Base-by-base conservation (phyloP, 2,888 invertebrate genomes). In the Alloplasta piceator region DNA sequence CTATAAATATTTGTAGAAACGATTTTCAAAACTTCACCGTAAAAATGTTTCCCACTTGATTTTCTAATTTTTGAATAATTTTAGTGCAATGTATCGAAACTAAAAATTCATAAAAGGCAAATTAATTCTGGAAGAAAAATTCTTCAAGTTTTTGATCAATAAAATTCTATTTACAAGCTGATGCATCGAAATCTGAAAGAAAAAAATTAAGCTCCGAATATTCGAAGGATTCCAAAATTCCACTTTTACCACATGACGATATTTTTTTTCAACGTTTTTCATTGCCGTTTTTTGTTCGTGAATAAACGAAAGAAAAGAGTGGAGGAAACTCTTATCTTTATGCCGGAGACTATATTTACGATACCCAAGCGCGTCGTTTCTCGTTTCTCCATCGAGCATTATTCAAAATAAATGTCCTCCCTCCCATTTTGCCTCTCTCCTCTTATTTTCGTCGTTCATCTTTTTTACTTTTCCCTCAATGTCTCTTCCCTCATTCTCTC, bases 391-490 rank as follows among this genome's bases (percentile, higher is more conserved):
- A 46, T 43, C 50, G 36, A 73, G 56, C 68, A 79, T 79, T 79
- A 79, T 79, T 79, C 78, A 79, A 79, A 78, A 74, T 79, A 74
- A 79, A 74, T 74, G 78, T 79, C 68, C 56, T 43, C 41, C 41
- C 6, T 60, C 14, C 43, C 41, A 39, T 38, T 26, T 5, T 2
- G 14, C 16, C 66, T 14, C 38, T 64, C 48, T 38, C 16, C 39
- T 10, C 6, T 38, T 46, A 43, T 63, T 16, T 26, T 26, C 26
- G 26, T 63, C n/a, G 12, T 58, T 3, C 39, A 38, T 48, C 60
- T 67, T 70, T 75, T 58, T 52, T 58, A 66, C 16, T 16, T 46
- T 48, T 66, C 9, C 14, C 26, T 26, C 26, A 26, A 26, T 26
- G 26, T 26, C 48, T 36, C 14, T 50, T 12, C 38, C 36, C 9